Evolutionary conservation across 2,113 vertebrate species (phyloP).

Genomic region (Syngnathus scovelli): DNA sequence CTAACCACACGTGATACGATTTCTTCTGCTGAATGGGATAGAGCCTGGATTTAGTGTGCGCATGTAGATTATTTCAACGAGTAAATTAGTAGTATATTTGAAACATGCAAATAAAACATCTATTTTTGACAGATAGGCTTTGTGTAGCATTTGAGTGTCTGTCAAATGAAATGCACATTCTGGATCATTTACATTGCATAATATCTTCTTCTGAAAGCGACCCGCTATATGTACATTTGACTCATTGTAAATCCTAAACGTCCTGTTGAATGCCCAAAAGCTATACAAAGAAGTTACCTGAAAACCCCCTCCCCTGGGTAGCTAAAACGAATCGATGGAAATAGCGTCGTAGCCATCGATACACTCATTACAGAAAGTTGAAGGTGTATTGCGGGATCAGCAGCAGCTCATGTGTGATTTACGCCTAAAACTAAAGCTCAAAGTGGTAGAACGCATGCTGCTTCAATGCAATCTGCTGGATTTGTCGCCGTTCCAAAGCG

Average conservation of each 20-base stretch:
- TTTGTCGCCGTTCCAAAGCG: constrained; percentile 33
- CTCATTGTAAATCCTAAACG: neutral
- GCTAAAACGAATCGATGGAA: neutral
- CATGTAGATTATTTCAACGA: constrained; percentile 2
- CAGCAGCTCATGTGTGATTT: constrained; percentile 10
- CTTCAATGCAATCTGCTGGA: constrained; percentile 43
- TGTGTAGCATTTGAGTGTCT: neutral
- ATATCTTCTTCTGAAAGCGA: neutral
- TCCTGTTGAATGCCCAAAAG: too few species aligned
- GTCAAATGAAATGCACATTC: neutral
- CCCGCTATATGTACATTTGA: too few species aligned
- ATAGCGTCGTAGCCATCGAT: neutral
- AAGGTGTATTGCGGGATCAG: neutral
- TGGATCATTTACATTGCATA: neutral
- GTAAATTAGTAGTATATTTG: too few species aligned
- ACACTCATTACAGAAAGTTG: neutral
- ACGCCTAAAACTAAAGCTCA: constrained; percentile 13
- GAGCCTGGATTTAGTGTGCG: neutral
- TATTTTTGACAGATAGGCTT: neutral
- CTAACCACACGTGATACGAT: constrained; percentile 20
- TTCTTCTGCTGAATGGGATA: constrained; percentile 1
- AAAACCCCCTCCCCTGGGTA: too few species aligned
- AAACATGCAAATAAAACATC: neutral
- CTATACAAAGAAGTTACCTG: neutral
- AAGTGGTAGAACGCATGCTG: constrained; percentile 14